Evolutionary conservation across 2,888 invertebrate species (phyloP).

Genomic region (Pelosia muscerda): DNA sequence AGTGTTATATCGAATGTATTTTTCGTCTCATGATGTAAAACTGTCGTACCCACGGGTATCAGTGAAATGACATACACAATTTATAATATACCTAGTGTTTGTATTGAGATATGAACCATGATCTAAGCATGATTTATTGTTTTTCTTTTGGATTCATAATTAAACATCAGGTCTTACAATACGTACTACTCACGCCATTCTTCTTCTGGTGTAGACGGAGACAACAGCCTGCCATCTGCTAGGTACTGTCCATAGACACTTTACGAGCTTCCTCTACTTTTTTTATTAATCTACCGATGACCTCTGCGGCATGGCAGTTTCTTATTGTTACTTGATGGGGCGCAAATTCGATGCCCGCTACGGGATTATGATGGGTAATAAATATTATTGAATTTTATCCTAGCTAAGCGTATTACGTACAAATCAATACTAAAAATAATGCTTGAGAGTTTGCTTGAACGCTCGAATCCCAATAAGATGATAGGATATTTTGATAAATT

Average conservation of each 20-base stretch:
- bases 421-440: neutral
- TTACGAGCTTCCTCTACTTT: neutral
- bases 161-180: too few species aligned
- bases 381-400: too few species aligned
- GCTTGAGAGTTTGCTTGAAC: neutral
- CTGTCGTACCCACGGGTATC: slow-evolving; percentile 37
- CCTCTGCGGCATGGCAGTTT: neutral
- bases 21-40: slow-evolving; percentile 35
- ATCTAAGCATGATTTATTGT: slow-evolving; percentile 41
- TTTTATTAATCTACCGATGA: neutral
- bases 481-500: too few species aligned
- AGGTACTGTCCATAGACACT: neutral
- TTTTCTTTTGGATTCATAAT: slow-evolving; percentile 4
- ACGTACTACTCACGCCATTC: too few species aligned
- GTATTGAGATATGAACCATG: slow-evolving; percentile 37
- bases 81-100: slow-evolving; percentile 24
- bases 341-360: neutral
- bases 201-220: neutral
- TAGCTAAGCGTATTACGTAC: too few species aligned
- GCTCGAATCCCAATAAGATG: too few species aligned
- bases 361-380: neutral
- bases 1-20: slow-evolving; percentile 22
- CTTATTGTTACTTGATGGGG: neutral
- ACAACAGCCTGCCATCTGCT: neutral
- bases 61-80: slow-evolving; percentile 44